Evolutionary conservation across 2,113 vertebrate genomes (phyloP).

Genomic region (Xenopus tropicalis): UCB_Xtro_10.0 CM004449.2:86245001-86245500

Average conservation of each 20-base stretch:
- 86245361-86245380: conserved; percentile 91
- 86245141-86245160: not conserved
- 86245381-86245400: conserved; percentile 97
- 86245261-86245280: conserved; percentile 65
- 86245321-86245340: conserved; percentile 94
- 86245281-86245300: conserved; percentile 92
- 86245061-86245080: too few species aligned
- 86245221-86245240: conserved; percentile 84
- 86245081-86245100: too few species aligned
- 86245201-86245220: conserved; percentile 83
- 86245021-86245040: too few species aligned
- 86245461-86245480: conserved; percentile 91
- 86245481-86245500: not conserved
- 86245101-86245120: too few species aligned
- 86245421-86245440: conserved; percentile 91
- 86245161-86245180: conserved; percentile 45
- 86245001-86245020: too few species aligned
- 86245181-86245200: conserved; percentile 52
- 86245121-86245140: too few species aligned
- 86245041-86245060: too few species aligned
- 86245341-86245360: conserved; percentile 97
- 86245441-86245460: conserved; percentile 96
- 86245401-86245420: conserved; percentile 97
- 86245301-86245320: conserved; percentile 90
- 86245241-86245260: conserved; percentile 74